Evolutionary conservation across 2,113 vertebrate genomes (phyloP).

Genomic region (Calidris pugnax): DNA sequence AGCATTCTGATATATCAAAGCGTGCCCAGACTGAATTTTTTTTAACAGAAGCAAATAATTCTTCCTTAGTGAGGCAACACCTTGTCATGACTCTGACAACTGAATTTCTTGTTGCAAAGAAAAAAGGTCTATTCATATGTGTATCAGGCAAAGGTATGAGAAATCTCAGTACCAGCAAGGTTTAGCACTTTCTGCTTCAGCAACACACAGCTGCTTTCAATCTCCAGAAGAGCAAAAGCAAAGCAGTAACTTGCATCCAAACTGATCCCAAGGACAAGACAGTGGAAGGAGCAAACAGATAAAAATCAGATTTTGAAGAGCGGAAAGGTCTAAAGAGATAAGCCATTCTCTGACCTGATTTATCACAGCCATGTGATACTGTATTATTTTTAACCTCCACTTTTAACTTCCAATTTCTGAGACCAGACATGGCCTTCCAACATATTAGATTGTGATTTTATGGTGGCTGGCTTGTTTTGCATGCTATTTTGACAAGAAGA

Average conservation of each 20-base stretch:
- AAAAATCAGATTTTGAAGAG: neutral
- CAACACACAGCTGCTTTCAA: neutral
- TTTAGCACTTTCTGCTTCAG: neutral
- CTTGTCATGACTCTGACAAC: neutral
- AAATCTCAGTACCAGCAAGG: neutral
- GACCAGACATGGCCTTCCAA: neutral
- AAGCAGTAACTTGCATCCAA: neutral
- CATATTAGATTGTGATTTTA: neutral
- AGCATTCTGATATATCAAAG: neutral
- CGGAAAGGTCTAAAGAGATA: neutral
- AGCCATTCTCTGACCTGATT: neutral
- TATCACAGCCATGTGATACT: neutral
- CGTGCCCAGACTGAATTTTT: neutral
- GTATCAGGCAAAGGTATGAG: accelerated
- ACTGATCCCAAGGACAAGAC: neutral
- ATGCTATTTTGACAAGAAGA: neutral
- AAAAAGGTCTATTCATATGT: neutral
- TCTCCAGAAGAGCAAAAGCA: neutral
- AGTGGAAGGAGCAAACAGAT: neutral
- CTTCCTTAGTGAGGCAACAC: neutral
- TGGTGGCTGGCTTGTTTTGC: neutral
- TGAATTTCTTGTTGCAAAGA: neutral
- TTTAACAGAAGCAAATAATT: neutral
- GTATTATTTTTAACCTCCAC: neutral
- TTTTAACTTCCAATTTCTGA: neutral